Evolutionary conservation across 2,797 vertebrate species (phyloP), one percentile per base, ranked within the genome.

Genomic region (Picus viridis): DNA sequence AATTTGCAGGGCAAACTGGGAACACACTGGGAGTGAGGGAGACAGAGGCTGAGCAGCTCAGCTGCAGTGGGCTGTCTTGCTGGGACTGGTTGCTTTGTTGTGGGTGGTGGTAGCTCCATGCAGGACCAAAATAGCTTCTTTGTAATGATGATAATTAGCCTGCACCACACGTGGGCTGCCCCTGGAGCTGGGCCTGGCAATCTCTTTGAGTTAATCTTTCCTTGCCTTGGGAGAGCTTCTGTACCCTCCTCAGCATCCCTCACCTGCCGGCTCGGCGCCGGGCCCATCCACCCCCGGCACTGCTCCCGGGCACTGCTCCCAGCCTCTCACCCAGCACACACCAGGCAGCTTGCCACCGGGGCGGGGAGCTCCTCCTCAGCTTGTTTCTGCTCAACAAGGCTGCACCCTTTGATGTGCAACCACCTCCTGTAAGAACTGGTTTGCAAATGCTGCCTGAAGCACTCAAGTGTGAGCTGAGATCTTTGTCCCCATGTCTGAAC

Each of bases 301-400:
- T n/a, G n/a, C n/a, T n/a, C n/a, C 93, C 94, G 94, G 94, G 93
- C 93, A 89, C 87, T 87, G 89, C 82, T 91, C 49, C 51, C 82
- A 80, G 93, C 65, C 90, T 90, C 94, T 93, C 74, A 95, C 93
- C 93, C 93, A 74, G 74, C 58, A 13, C 2, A 3, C 75, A 93
- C 90, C 84, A 2, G 95, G 4, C 87, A 92, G 89, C 95, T 95
- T 95, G 77, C 78, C 59, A 90, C 90, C 41, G 72, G 16, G 86
- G 72, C 87, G 75, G 87, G 82, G 69, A 93, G 16, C 92, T 89
- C 18, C 0, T 16, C 17, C 2, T 90, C 9, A 73, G 85, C 88
- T 92, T 94, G 93, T 94, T 93, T 95, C 65, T 58, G 75, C 90
- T 83, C 65, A 95, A 92, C 79, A 71, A 1, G 15, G 4, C 1